Base-by-base conservation (phyloP, 2,888 invertebrate species). In the Tetanocera ferruginea region DNA sequence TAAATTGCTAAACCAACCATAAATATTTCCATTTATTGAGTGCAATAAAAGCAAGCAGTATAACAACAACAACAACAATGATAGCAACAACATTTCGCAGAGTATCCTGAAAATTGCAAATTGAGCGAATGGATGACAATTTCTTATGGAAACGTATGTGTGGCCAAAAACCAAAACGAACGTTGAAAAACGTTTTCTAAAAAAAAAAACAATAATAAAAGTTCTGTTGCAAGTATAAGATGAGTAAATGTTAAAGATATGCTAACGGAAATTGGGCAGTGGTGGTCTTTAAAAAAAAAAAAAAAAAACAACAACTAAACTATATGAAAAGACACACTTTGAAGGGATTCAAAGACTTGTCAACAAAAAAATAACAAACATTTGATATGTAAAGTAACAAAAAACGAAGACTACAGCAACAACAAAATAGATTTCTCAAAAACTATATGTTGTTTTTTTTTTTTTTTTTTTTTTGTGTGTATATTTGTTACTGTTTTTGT, bases 61-160 rank as follows among this genome's bases (percentile, higher is more conserved):
- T 49, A 60, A 19, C 25, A 64, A 60, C 43, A 31, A 19, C 52
- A 55, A 31, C 25, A 62, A 51, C 14, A 31, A 6, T 34, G 72
- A 37, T 37, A 76, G 23, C 17, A 51, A 62, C 69, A 23, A 31
- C 69, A 31, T 31, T 55, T 51, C 34, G 51, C 51, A 69, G 31
- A 75, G 43, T 23, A 76, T 19, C 57, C 73, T 73, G 77, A 82
- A 85, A 86, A 86, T 85, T 83, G 85, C 87, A 86, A 86, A 86
- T 86, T 86, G 86, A 86, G 87, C 87, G 87, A 86, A 87, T 87
- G 87, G 86, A 87, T 87, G 87, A 86, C 87, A 86, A 87, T 86
- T 86, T 86, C 83, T 82, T 85, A 83, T 83, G 85, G 83, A 85
- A 85, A 49, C 69, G 52, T 19, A 37, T 67, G 43, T 82, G 82